A percentile compares a stretch with the other conserved stretches of the same genome.
These are phyloP conservation scores for Hypselothyrea guttata DNA, from an alignment of 2,888 invertebrate genomes.

Conservation along the genomic window DNA sequence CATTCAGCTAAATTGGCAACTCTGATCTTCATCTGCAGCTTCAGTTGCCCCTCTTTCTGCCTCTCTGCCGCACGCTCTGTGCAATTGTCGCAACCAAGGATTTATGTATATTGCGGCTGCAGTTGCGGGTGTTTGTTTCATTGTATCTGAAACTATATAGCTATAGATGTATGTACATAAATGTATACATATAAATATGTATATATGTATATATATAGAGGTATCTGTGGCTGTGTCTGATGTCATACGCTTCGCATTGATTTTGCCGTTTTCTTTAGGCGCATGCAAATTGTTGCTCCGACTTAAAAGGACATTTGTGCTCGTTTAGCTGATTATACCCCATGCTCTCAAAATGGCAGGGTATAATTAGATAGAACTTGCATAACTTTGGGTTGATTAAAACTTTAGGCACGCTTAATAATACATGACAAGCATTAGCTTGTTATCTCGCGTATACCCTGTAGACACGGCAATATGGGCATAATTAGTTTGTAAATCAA, in stretches of 20 bases:
- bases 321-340: constrained; percentile 45
- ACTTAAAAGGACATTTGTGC: constrained; percentile 69
- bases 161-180: too few species aligned
- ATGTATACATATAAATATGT: too few species aligned
- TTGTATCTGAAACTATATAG: constrained; percentile 2
- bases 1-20: too few species aligned
- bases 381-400: too few species aligned
- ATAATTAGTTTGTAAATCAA: too few species aligned
- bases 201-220: constrained; percentile 8
- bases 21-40: neutral
- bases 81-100: constrained; percentile 63
- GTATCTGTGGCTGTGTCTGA: constrained; percentile 42
- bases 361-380: constrained; percentile 18
- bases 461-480: too few species aligned
- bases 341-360: constrained; percentile 38
- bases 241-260: constrained; percentile 59
- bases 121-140: constrained; percentile 48
- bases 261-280: too few species aligned
- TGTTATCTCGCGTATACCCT: too few species aligned
- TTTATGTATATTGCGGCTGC: constrained; percentile 64
- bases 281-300: constrained; percentile 61
- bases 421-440: too few species aligned
- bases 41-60: neutral
- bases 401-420: too few species aligned
- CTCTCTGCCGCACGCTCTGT: neutral